phyloP scores from a whole-genome alignment of 2,113 vertebrate species.

The Addax nasomaculatus region DNA sequence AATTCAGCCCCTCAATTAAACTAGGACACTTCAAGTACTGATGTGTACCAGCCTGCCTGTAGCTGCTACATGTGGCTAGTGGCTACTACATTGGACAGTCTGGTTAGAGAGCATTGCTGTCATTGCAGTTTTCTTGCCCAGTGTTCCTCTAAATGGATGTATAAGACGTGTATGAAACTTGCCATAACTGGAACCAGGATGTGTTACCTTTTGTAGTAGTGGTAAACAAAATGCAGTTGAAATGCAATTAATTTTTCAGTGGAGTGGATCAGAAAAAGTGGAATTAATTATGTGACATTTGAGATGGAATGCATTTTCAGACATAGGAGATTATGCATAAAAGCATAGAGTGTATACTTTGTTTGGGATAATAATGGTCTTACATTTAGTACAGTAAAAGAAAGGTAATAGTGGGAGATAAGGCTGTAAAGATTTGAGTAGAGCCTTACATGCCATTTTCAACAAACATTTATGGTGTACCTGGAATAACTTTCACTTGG shows the following conservation, averaged over 20 bases:
- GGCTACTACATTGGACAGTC: background rate
- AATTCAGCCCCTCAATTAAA: background rate
- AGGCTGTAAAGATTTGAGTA: background rate
- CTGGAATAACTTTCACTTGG: background rate
- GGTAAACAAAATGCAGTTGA: background rate
- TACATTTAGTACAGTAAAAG: background rate
- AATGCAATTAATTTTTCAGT: constrained; percentile 27
- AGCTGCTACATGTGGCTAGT: background rate
- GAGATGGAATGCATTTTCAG: background rate
- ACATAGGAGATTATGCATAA: background rate
- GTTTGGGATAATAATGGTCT: background rate
- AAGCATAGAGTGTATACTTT: background rate
- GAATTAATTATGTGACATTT: background rate
- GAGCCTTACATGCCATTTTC: background rate
- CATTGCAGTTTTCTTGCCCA: background rate
- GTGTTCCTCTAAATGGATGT: background rate
- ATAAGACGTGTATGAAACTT: background rate
- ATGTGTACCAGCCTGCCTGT: background rate
- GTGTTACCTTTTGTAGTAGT: background rate
- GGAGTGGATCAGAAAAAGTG: background rate
- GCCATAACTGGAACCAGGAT: background rate
- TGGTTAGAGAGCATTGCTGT: background rate
- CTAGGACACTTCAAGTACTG: background rate
- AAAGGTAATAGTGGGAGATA: background rate
- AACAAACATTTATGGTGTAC: background rate